Percentiles rank a stretch among this genome's conserved stretches.
These are phyloP conservation scores for Arremon brunneinucha DNA, from an alignment of 2,797 vertebrate species.

Conservation along the genomic window DNA sequence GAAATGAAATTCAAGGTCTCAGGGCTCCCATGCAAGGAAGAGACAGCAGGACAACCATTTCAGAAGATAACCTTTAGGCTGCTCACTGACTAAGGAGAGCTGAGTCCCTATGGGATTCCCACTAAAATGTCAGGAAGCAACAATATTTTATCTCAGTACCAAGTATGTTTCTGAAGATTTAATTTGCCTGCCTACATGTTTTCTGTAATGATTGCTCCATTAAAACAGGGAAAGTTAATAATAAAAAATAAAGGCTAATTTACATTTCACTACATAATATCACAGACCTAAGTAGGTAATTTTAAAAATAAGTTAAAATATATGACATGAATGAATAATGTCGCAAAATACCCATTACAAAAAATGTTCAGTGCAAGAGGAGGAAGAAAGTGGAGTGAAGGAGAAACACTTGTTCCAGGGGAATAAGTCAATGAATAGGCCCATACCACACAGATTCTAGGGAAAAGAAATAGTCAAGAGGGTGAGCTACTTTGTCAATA, in stretches of 20 bases:
- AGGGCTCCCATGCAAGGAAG: not conserved
- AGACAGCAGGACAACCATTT: not conserved
- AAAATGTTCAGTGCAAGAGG: not conserved
- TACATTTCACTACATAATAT: not conserved
- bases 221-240: not conserved
- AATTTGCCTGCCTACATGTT: not conserved
- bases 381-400: not conserved
- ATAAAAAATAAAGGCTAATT: conserved; percentile 21
- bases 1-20: not conserved
- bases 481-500: not conserved
- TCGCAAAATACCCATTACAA: not conserved
- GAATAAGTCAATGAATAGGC: not conserved
- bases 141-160: not conserved
- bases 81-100: not conserved
- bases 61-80: not conserved
- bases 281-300: not conserved
- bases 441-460: not conserved
- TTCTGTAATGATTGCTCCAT: not conserved
- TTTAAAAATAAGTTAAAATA: not conserved
- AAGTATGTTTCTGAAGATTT: not conserved
- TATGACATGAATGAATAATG: not conserved
- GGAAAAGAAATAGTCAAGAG: not conserved
- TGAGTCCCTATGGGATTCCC: not conserved
- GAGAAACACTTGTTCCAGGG: not conserved
- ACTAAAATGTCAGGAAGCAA: conserved; percentile 6